phyloP scores from a whole-genome alignment of 2,797 vertebrate genomes.

The Phrynocephalus forsythii region DNA sequence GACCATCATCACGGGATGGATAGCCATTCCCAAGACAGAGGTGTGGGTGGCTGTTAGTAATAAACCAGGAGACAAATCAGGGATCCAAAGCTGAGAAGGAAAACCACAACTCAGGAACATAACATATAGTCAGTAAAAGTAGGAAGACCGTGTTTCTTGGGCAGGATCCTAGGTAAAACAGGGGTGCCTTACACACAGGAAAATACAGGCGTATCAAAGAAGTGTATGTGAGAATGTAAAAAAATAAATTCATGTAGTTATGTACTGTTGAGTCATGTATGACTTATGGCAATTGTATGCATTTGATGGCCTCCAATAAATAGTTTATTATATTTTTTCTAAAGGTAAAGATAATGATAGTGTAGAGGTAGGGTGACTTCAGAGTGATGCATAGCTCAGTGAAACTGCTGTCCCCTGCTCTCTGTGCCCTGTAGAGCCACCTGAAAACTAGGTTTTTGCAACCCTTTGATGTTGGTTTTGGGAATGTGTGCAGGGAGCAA shows the following conservation, averaged over 20 bases:
- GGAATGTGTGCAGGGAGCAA: too few species aligned
- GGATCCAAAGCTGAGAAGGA: neutral
- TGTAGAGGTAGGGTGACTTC: too few species aligned
- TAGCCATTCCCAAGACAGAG: neutral
- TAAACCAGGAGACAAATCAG: neutral
- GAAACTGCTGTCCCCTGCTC: too few species aligned
- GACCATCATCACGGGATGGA: neutral
- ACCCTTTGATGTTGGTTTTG: too few species aligned
- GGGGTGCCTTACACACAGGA: neutral
- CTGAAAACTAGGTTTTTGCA: too few species aligned
- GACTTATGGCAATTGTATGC: neutral
- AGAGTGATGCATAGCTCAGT: too few species aligned
- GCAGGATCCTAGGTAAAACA: neutral
- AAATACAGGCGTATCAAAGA: neutral
- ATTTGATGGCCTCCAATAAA: too few species aligned
- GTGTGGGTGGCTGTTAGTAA: neutral
- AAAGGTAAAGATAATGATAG: too few species aligned
- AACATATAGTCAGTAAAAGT: neutral
- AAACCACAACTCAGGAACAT: neutral
- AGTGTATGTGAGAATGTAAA: slow-evolving; percentile 30
- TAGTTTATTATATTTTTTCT: too few species aligned
- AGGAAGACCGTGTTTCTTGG: neutral
- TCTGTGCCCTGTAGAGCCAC: too few species aligned
- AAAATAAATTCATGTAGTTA: too few species aligned
- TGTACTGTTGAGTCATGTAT: neutral